Evolutionary conservation across 2,113 vertebrate genomes (phyloP), one percentile per base, ranked within the genome.

Genomic region (Shinisaurus crocodilurus): DNA sequence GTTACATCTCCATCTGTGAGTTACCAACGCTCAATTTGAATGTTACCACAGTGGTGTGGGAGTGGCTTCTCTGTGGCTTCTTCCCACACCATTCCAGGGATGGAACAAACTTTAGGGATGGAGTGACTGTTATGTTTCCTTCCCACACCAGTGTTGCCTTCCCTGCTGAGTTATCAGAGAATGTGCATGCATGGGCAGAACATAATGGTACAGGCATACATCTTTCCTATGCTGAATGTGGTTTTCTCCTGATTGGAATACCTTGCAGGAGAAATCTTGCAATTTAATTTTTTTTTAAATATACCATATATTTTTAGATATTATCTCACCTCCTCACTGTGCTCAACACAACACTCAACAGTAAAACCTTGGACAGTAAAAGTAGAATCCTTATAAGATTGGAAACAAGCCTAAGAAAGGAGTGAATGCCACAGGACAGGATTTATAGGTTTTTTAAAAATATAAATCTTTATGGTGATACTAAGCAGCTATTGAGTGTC

Each of bases 401-500:
- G 27, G 25, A 60, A 25, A 15, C 12, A 1, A 65, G 60, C 25
- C 9, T 80, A 45, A 48, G 77, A 54, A 76, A 3, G 74, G 37
- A 76, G 37, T 85, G 63, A 45, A 32, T n/a, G n/a, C n/a, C n/a
- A n/a, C 37, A 85, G 4, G 23, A 67, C 16, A 43, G 60, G 67
- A 67, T 32, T 43, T 32, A 45, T 69, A 43, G 13, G 15, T 5
- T 29, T 43, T 85, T 84, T 82, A 37, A 37, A 92, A 45, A 32
- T 67, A 29, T 67, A 8, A 3, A 85, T 84, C 82, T 84, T 65
- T 20, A 72, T 16, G 85, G 6, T 43, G 2, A 48, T 72, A 69
- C 83, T 88, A 76, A 45, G 8, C 65, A 85, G 48, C 9, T 77
- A 32, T 88, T 43, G 6, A 34, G 81, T 86, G 90, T 89, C 72